Base-by-base conservation (phyloP, 2,888 invertebrate species). In the Cerastis rubricosa region DNA sequence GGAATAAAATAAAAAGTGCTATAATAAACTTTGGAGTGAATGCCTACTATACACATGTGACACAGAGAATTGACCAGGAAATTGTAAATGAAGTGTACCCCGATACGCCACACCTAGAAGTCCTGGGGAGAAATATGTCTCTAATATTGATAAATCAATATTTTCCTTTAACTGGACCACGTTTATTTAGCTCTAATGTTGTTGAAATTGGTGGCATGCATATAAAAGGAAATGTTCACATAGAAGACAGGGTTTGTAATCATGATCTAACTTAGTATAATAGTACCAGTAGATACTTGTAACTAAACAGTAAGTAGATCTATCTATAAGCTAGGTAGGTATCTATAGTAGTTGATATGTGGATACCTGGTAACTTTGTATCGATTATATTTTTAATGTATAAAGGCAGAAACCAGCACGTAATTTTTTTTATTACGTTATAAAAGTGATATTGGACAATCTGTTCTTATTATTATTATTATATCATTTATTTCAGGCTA, bases 181-280 rank as follows among this genome's bases (percentile, higher is more conserved):
- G 94, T 71, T 94, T 97, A 0, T 83, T 93, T 71, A 94, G 96
- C 0, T 94, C 96, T 0, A 94, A 95, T 63, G 91, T 97, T 12
- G 89, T 97, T n/a, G 97, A 97, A 89, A 89, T 97, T 78, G 97
- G 97, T 6, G 97, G 97, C 40, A 69, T 85, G 66, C 74, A 76
- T 74, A 68, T 83, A 12, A 83, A 71, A 63, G 45, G 64, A 49
- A 69, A 77, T n/a, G 25, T 40, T 68, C 40, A 68, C 14, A 68
- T 83, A 69, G 40, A 71, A 68, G 64, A 78, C 45, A 64, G 78
- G 81, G 79, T 82, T 25, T 40, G 81, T 71, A 3, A 40, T 43
- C 4, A n/a, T n/a, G 8, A 63, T 45, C 6, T 45, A 43, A 43
- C 9, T 59, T 29, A 5, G 8, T 11, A 7, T 19, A 49, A 54